phyloP scores from a whole-genome alignment of 2,888 invertebrate genomes.

The Lycaena phlaeas region DNA sequence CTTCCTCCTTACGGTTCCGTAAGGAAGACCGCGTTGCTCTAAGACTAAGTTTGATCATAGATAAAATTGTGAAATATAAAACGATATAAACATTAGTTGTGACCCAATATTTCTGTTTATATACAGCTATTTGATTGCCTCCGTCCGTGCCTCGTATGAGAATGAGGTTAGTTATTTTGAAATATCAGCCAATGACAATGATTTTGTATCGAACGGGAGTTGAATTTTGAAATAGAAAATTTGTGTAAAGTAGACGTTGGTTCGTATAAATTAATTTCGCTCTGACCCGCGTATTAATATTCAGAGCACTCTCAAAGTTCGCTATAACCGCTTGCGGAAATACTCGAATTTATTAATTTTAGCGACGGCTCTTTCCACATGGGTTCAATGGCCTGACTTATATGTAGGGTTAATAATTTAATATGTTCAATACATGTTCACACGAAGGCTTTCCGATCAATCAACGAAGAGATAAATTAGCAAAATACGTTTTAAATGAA shows the following conservation, averaged over 20 bases:
- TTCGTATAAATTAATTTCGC: conserved; percentile 58
- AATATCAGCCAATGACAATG: conserved; percentile 34
- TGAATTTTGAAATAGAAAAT: conserved; percentile 57
- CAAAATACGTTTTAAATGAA: too few relatives aligned
- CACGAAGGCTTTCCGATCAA: too few relatives aligned
- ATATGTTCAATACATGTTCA: too few relatives aligned
- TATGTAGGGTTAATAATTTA: conserved; percentile 5
- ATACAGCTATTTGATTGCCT: conserved; percentile 12
- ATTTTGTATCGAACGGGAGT: conserved; percentile 45
- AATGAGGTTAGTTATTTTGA: conserved; percentile 8
- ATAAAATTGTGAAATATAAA: neutral
- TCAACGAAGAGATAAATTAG: too few relatives aligned
- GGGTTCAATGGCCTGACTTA: conserved; percentile 24
- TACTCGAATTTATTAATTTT: conserved; percentile 61
- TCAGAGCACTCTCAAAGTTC: conserved; percentile 65
- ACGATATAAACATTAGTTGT: neutral
- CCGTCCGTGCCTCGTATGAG: conserved; percentile 12
- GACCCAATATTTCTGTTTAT: conserved; percentile 7
- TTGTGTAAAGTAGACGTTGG: conserved; percentile 46
- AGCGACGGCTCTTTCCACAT: conserved; percentile 38
- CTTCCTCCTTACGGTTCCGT: too few relatives aligned
- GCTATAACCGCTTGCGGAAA: conserved; percentile 55
- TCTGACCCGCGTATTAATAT: conserved; percentile 66
- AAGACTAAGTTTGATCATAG: neutral
- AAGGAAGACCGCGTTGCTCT: too few relatives aligned